Evolutionary conservation across 2,113 vertebrate genomes (phyloP).

Genomic region (Solea solea): DNA sequence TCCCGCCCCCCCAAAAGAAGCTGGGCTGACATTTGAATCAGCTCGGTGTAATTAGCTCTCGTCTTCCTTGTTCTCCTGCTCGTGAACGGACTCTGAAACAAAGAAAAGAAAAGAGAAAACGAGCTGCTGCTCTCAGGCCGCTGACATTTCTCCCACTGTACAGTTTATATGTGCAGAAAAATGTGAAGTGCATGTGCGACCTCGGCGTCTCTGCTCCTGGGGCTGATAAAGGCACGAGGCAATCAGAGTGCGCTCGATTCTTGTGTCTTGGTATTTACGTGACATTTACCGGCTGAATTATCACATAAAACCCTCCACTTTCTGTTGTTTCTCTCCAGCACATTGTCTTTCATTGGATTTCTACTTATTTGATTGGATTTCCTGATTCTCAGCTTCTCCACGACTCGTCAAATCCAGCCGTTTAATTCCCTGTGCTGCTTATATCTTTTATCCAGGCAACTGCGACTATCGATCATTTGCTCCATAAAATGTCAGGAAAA

Average conservation of each 20-base stretch:
- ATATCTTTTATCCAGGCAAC: too few species aligned
- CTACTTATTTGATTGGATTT: conserved; percentile 3
- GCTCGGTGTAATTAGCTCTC: not conserved
- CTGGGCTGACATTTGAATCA: conserved; percentile 5
- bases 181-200: conserved; percentile 19
- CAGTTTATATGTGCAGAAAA: not conserved
- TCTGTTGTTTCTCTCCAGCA: conserved; percentile 16
- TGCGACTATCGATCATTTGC: too few species aligned
- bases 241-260: conserved; percentile 26
- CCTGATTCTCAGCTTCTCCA: not conserved
- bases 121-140: not conserved
- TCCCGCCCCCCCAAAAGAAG: not conserved
- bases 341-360: conserved; percentile 18
- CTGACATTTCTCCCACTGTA: conserved; percentile 35
- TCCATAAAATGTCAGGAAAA: too few species aligned
- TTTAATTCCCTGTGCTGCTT: too few species aligned
- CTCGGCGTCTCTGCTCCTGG: conserved; percentile 1
- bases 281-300: conserved; percentile 51
- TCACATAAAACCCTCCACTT: conserved; percentile 15
- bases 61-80: not conserved
- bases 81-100: not conserved
- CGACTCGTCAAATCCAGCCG: too few species aligned
- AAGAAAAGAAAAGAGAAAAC: not conserved
- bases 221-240: conserved; percentile 12
- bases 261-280: conserved; percentile 49